A percentile compares a stretch with the other conserved stretches of the same genome.
phyloP scores from a whole-genome alignment of 2,797 vertebrate genomes.

The Cirrhinus molitorella region DNA sequence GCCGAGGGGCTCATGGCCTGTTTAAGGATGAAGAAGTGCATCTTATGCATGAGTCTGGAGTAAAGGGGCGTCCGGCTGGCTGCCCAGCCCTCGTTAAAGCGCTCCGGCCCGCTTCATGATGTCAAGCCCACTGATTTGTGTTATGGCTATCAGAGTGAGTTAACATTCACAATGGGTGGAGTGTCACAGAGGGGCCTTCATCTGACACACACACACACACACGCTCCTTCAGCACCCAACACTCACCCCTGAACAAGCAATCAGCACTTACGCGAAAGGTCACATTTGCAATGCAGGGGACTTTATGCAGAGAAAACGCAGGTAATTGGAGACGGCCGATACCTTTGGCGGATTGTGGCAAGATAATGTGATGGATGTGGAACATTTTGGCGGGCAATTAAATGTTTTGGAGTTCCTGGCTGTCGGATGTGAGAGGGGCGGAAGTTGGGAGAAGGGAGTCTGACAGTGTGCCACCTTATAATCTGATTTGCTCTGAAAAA shows the following conservation, averaged over 20 bases:
- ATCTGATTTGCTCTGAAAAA: conserved; percentile 51
- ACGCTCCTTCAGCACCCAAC: conserved; percentile 23
- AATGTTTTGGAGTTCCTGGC: conserved; percentile 77
- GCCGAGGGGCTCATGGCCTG: conserved; percentile 3
- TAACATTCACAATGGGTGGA: conserved; percentile 83
- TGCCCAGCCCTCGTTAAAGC: conserved; percentile 87
- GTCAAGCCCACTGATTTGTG: conserved; percentile 90
- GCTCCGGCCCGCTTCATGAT: conserved; percentile 78
- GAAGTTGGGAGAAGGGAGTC: conserved; percentile 23
- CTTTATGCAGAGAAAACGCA: conserved; percentile 76
- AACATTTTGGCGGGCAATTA: conserved; percentile 88
- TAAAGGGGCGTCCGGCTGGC: conserved; percentile 77
- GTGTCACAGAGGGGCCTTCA: conserved; percentile 63
- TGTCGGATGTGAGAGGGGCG: conserved; percentile 66
- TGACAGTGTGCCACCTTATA: conserved; percentile 53
- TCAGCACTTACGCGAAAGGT: conserved; percentile 95
- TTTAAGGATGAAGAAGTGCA: conserved; percentile 36
- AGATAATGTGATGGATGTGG: conserved; percentile 87
- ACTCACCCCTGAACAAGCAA: conserved; percentile 81
- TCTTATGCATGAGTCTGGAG: conserved; percentile 56
- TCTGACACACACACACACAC: conserved; percentile 27
- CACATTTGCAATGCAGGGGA: conserved; percentile 97
- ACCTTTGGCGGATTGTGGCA: conserved; percentile 78
- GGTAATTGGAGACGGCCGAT: conserved; percentile 95
- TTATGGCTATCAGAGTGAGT: conserved; percentile 90